Base-by-base conservation (phyloP, 2,797 vertebrate species). In the Benthosema pterotum region DNA sequence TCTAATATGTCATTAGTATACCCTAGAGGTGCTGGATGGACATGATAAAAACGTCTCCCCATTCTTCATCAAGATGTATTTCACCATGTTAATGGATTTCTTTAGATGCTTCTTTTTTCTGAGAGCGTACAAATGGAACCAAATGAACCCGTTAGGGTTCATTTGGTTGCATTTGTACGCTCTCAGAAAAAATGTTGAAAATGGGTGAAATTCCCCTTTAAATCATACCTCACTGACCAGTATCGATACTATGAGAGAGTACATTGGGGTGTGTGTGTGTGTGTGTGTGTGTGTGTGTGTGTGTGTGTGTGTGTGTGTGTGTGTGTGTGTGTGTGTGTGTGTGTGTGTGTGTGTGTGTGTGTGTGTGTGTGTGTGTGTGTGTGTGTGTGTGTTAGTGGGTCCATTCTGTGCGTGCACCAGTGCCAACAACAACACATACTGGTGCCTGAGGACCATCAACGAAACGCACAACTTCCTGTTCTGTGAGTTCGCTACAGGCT, bases 341-440 rank as follows among this genome's bases (percentile, higher is more conserved):
- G 52, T 68, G 19, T 73, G 56, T 59, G 55, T 49, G 55, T 12
- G 49, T 67, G 57, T 47, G 13, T 25, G 17, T 58, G 6, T 49
- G 46, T 54, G 6, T 63, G 13, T 57, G 11, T 66, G 14, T 67
- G 8, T 7, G 32, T 38, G 0, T 38, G 32, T 9, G 8, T 9
- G 32, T 38, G 8, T 9, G 0, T 8, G 1, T 32, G 22, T 22
- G 18, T 32, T 72, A 85, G 95, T 94, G 91, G 95, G 95, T 42
- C 91, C 95, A 0, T 96, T 96, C 91, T 96, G 95, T 42, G 95
- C 95, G 15, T 96, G 95, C 75, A 96, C 95, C 69, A 96, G 94
- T 12, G 95, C 95, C 86, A 96, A 96, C 83, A 96, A 96, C 83
- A 96, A 96, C 86, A 96, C 95, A 0, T 96, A 96, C 83, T 96